A percentile compares a stretch with the other conserved stretches of the same genome.
Evolutionary conservation across 2,797 vertebrate species (phyloP).

Genomic region (Acridotheres tristis): DNA sequence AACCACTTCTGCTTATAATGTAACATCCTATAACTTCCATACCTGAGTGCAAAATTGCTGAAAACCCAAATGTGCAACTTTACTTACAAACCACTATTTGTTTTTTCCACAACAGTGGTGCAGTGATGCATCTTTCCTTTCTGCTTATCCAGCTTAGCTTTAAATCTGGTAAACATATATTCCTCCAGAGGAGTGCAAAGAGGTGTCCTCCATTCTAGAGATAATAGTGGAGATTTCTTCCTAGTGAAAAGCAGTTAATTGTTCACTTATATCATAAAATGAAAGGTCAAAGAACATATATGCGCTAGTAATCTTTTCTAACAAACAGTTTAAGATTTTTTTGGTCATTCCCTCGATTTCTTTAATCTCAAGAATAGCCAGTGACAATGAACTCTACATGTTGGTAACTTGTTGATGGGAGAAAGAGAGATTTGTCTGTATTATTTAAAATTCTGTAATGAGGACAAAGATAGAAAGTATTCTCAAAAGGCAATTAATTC

Average conservation of each 20-base stretch:
- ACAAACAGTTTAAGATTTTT: rapidly evolving
- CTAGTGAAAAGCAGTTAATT: not conserved
- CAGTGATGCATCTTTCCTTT: not conserved
- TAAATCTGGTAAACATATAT: not conserved
- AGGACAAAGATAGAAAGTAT: not conserved
- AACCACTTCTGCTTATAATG: not conserved
- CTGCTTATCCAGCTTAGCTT: not conserved
- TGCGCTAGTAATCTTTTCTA: not conserved
- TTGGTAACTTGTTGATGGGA: not conserved
- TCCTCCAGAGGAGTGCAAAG: not conserved
- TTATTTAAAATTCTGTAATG: not conserved
- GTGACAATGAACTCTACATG: not conserved
- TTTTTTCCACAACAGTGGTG: not conserved
- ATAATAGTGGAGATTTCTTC: not conserved
- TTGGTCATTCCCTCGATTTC: not conserved
- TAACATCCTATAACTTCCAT: not conserved
- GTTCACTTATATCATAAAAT: not conserved
- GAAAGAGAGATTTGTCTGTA: not conserved
- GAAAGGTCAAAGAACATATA: not conserved
- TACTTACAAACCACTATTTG: not conserved
- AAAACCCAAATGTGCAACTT: not conserved
- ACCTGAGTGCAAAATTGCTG: not conserved
- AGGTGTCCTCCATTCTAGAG: not conserved
- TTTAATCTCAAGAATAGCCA: not conserved
- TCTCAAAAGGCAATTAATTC: not conserved